Percentiles rank a stretch among this genome's conserved stretches.
Conservation (phyloP, 1,140 invertebrate species). For the Caenorhabditis brenneri region DNA sequence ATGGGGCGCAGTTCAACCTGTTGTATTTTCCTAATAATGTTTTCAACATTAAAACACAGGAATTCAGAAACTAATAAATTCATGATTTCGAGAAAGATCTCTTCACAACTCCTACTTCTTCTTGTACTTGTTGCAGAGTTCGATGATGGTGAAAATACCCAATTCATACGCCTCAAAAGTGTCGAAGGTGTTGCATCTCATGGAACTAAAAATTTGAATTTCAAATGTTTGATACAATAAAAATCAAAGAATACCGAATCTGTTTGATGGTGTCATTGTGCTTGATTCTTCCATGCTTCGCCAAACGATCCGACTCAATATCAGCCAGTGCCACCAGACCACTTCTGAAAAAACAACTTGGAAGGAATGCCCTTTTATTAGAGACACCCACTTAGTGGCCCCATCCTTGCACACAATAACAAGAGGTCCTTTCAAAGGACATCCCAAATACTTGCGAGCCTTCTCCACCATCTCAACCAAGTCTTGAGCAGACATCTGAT, state of each 20-base stretch:
- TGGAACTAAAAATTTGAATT: neutral
- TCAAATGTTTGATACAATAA: neutral
- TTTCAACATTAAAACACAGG: neutral
- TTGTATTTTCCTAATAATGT: no score
- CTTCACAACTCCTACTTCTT: neutral
- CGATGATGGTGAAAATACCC: neutral
- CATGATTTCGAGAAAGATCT: no score
- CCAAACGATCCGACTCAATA: neutral
- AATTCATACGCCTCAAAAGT: neutral
- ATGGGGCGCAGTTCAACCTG: no score
- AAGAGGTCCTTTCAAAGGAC: neutral
- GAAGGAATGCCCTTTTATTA: neutral
- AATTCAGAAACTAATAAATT: no score
- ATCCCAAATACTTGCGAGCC: conserved; percentile 8
- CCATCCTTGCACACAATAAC: conserved; percentile 22
- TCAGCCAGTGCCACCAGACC: neutral
- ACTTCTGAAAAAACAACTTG: no score
- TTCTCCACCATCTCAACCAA: neutral
- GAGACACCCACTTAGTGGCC: neutral
- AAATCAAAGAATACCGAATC: neutral
- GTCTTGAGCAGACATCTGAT: neutral
- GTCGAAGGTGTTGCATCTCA: neutral
- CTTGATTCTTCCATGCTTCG: neutral
- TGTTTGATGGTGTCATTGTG: neutral
- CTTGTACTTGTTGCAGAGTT: neutral